Conservation (phyloP, 2,888 invertebrate species). For the Ephialtes manifestator region DNA sequence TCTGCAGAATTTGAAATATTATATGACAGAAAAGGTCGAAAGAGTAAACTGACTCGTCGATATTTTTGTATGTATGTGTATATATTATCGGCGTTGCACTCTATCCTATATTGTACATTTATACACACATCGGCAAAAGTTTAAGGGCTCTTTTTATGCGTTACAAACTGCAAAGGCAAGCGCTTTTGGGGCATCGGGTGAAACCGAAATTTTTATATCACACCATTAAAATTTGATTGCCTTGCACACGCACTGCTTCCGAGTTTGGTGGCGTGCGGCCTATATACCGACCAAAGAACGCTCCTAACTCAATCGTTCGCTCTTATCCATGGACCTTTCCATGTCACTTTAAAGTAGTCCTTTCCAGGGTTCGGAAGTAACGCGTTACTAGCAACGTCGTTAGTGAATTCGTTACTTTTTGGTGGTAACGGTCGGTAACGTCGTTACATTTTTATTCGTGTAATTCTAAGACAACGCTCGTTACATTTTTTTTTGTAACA, state of each 20-base stretch:
- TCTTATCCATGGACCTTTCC: background rate
- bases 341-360: background rate
- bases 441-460: too few relatives aligned
- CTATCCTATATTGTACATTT: background rate
- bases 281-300: conserved; percentile 1
- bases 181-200: conserved; percentile 12
- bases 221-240: conserved; percentile 46
- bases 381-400: too few relatives aligned
- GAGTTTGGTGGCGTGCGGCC: background rate
- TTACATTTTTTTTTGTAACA: too few relatives aligned
- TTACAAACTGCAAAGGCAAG: conserved; percentile 33
- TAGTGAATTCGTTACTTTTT: too few relatives aligned
- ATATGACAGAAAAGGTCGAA: background rate
- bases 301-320: background rate
- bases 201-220: conserved; percentile 28
- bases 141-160: conserved; percentile 35
- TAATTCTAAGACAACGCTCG: too few relatives aligned
- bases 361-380: too few relatives aligned
- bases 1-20: conserved; percentile 2
- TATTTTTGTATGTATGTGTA: background rate
- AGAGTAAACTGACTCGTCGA: conserved; percentile 17
- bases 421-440: too few relatives aligned
- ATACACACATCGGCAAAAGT: background rate
- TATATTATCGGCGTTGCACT: background rate
- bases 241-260: conserved; percentile 4